Conservation (phyloP, 2,113 vertebrate species). For the Halichoeres trimaculatus region DNA sequence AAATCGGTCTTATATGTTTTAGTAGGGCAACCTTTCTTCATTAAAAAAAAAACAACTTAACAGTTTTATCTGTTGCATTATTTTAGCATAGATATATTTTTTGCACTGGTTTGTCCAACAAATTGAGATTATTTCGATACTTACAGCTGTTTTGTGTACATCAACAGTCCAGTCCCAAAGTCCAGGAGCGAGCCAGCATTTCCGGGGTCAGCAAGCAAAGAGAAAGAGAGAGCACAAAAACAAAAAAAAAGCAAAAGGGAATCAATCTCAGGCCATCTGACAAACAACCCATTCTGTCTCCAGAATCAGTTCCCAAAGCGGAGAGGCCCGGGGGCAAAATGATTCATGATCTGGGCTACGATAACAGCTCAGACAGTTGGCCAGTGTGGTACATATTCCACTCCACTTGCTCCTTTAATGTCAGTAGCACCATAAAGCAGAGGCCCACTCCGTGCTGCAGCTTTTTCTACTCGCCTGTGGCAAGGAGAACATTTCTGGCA, state of each 20-base stretch:
- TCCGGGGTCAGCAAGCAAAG: conserved; percentile 26
- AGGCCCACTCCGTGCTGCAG: conserved; percentile 24
- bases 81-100: background rate
- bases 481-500: conserved; percentile 37
- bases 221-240: conserved; percentile 33
- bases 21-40: too few species aligned
- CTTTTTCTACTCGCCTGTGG: conserved; percentile 26
- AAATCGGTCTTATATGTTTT: too few species aligned
- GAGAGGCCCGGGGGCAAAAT: conserved; percentile 16
- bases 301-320: conserved; percentile 39
- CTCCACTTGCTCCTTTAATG: conserved; percentile 51
- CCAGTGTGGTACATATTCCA: conserved; percentile 34
- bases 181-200: conserved; percentile 42
- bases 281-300: conserved; percentile 43
- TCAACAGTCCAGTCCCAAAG: conserved; percentile 69
- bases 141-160: conserved; percentile 91
- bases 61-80: background rate
- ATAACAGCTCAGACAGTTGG: conserved; percentile 44
- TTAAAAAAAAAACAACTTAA: too few species aligned
- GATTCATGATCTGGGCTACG: conserved; percentile 38
- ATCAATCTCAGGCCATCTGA: conserved; percentile 49
- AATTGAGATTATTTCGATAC: conserved; percentile 73
- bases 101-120: too few species aligned
- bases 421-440: conserved; percentile 47
- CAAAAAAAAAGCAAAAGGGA: conserved; percentile 25